These are phyloP conservation scores for Myopa testacea DNA, from an alignment of 2,888 invertebrate genomes.

Conservation along the genomic window DNA sequence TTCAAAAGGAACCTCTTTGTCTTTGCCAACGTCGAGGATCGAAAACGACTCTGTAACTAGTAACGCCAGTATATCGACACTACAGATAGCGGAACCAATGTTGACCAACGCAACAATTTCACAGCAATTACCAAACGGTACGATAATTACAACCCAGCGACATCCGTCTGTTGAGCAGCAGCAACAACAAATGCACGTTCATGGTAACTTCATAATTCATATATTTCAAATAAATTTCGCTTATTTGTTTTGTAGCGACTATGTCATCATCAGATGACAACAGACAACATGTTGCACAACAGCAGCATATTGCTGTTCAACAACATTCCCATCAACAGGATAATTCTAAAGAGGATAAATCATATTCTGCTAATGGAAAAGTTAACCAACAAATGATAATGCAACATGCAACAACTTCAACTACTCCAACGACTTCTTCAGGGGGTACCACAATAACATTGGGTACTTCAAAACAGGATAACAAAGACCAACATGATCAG, in stretches of 20 bases:
- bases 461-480: slow-evolving; percentile 58
- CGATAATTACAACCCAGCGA: slow-evolving; percentile 54
- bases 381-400: slow-evolving; percentile 55
- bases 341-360: slow-evolving; percentile 55
- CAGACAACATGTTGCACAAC: slow-evolving; percentile 52
- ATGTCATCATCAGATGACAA: slow-evolving; percentile 57
- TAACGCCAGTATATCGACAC: slow-evolving; percentile 47
- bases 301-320: slow-evolving; percentile 45
- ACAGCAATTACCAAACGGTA: slow-evolving; percentile 56
- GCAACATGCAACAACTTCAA: slow-evolving; percentile 62
- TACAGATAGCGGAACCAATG: slow-evolving; percentile 58
- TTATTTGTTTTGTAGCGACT: slow-evolving; percentile 52
- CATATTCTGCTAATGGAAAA: slow-evolving; percentile 52
- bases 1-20: slow-evolving; percentile 30
- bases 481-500: slow-evolving; percentile 56
- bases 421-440: slow-evolving; percentile 50
- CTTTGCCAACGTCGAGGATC: slow-evolving; percentile 41
- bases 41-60: slow-evolving; percentile 41
- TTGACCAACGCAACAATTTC: slow-evolving; percentile 53
- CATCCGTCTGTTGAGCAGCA: slow-evolving; percentile 51
- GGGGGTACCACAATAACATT: slow-evolving; percentile 64
- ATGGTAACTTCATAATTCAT: slow-evolving; percentile 44
- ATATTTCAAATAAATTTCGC: not conserved
- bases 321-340: slow-evolving; percentile 52
- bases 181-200: slow-evolving; percentile 48